phyloP scores from a whole-genome alignment of 2,113 vertebrate species.

The Tupaia chinensis region DNA sequence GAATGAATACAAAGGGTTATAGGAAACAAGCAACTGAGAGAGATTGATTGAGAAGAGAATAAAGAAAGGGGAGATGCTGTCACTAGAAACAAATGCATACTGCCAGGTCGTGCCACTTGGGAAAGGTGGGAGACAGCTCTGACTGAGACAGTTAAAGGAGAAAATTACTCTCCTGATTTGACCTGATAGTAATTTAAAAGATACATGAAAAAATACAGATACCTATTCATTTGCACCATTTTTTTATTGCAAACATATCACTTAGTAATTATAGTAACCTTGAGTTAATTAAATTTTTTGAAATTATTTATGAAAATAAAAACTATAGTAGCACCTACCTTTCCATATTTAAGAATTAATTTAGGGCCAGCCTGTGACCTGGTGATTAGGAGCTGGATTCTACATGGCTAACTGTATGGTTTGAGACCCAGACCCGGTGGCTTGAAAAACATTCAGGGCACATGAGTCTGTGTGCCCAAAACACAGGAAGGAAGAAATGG shows the following conservation, averaged over 20 bases:
- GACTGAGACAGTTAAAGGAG: neutral
- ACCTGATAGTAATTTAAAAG: neutral
- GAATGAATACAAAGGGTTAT: neutral
- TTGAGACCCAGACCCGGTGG: too few relatives aligned
- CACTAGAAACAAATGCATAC: neutral
- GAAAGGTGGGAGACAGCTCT: neutral
- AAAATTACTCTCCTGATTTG: neutral
- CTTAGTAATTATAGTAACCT: neutral
- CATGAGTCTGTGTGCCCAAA: too few relatives aligned
- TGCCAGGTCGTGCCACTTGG: neutral
- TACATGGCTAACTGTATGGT: too few relatives aligned
- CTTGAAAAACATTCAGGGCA: too few relatives aligned
- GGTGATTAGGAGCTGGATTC: too few relatives aligned
- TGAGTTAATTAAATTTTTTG: neutral
- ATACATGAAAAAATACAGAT: neutral
- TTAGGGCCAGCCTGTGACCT: too few relatives aligned
- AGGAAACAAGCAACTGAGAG: neutral
- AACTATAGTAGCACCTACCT: neutral
- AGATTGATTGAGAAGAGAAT: neutral
- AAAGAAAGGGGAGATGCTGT: neutral
- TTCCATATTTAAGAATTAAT: neutral
- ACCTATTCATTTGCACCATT: neutral
- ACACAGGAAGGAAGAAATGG: too few relatives aligned
- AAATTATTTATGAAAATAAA: neutral
- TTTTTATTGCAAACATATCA: neutral